These are phyloP conservation scores for Protomyctophum bolini DNA, from an alignment of 2,113 vertebrate genomes.

Conservation along the genomic window DNA sequence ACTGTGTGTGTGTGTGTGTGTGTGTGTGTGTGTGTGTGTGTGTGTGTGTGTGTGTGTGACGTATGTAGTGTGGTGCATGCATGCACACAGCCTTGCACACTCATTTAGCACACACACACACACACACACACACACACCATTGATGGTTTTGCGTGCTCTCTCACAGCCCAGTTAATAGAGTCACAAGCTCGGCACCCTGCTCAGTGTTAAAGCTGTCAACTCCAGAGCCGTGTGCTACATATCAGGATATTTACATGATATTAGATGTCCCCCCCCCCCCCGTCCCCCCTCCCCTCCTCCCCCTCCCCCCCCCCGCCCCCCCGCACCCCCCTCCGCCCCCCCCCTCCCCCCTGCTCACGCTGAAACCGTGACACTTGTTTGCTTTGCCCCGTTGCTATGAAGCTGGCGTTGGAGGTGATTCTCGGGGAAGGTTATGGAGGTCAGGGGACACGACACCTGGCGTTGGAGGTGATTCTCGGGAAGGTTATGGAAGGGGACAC, in stretches of 20 bases:
- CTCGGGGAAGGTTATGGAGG: slow-evolving; percentile 49
- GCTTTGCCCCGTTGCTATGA: slow-evolving; percentile 77
- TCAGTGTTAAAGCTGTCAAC: slow-evolving; percentile 76
- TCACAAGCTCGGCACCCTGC: slow-evolving; percentile 63
- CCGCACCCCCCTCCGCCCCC: no score
- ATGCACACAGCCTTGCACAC: not conserved
- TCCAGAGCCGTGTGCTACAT: slow-evolving; percentile 63
- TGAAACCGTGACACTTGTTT: slow-evolving; percentile 78
- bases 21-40: not conserved
- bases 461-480: not conserved
- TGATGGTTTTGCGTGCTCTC: slow-evolving; percentile 67
- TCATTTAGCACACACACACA: not conserved
- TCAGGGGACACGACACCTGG: slow-evolving; percentile 9
- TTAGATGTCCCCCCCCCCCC: slow-evolving; percentile 70
- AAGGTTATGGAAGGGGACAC: no score
- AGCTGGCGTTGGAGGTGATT: slow-evolving; percentile 63
- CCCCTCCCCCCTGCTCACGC: slow-evolving; percentile 47
- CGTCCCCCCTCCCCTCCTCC: no score
- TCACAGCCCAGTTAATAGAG: slow-evolving; percentile 71
- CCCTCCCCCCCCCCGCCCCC: no score
- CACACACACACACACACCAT: slow-evolving; percentile 34
- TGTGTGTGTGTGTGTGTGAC: no score
- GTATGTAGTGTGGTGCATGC: no score
- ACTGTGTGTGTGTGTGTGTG: slow-evolving; percentile 38
- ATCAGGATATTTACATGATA: slow-evolving; percentile 81